Percentiles rank a stretch among this genome's conserved stretches.
Evolutionary conservation across 2,888 invertebrate species (phyloP).

Genomic region (Cephus runcator): DNA sequence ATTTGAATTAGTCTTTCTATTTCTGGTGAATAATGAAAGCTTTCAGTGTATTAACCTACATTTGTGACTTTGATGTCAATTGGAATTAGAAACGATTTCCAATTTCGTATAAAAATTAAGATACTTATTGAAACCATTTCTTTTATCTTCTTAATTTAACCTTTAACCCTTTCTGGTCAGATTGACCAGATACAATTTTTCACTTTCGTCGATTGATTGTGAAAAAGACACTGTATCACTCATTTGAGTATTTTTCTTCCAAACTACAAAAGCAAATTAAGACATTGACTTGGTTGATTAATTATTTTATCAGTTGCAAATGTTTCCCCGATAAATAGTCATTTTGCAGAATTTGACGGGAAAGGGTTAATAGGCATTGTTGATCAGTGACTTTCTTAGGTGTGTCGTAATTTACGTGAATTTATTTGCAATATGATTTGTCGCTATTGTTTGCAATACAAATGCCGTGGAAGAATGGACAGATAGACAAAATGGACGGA

Average conservation of each 20-base stretch:
- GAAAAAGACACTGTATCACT: neutral
- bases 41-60: neutral
- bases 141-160: neutral
- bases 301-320: neutral
- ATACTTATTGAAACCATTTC: neutral
- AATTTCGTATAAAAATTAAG: neutral
- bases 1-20: conserved; percentile 9
- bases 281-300: neutral
- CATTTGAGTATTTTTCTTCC: neutral
- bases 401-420: neutral
- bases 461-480: neutral
- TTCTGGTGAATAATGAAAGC: neutral
- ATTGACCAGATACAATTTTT: neutral
- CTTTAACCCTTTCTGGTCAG: neutral
- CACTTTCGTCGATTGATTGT: neutral
- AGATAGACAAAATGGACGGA: neutral
- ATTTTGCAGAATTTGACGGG: neutral
- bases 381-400: neutral
- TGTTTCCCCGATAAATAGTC: neutral
- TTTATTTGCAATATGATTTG: neutral
- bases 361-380: neutral
- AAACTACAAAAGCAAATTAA: neutral
- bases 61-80: neutral
- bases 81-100: neutral
- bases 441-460: neutral